Evolutionary conservation across 2,888 invertebrate species (phyloP).

Genomic region (Cyclophora punctaria): DNA sequence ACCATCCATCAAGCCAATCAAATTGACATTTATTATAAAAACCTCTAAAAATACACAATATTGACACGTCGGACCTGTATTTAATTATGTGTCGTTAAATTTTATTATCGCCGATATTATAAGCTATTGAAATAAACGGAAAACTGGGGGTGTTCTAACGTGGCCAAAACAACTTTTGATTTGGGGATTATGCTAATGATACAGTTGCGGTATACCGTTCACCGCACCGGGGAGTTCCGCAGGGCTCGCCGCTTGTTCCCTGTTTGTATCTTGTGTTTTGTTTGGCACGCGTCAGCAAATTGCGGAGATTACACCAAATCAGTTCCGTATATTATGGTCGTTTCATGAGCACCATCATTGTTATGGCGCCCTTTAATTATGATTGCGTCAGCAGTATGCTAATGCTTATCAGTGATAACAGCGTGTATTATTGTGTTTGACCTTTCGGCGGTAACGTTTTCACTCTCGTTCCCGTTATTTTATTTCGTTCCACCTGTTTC

Average conservation of each 20-base stretch:
- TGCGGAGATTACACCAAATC: conserved; percentile 3
- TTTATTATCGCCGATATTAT: conserved; percentile 14
- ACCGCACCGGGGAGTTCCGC: too few relatives aligned
- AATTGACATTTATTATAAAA: too few relatives aligned
- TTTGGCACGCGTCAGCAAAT: conserved; percentile 3
- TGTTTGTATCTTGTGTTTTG: too few relatives aligned
- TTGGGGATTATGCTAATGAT: conserved; percentile 16
- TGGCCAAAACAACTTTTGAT: conserved; percentile 45
- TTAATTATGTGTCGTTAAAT: conserved; percentile 17
- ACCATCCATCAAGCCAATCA: too few relatives aligned
- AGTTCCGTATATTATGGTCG: neutral
- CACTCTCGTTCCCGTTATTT: too few relatives aligned
- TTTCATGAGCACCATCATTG: conserved; percentile 3
- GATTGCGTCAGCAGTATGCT: neutral
- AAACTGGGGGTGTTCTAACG: conserved; percentile 14
- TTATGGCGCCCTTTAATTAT: conserved; percentile 1
- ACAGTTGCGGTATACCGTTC: conserved; percentile 2
- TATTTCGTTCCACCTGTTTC: too few relatives aligned
- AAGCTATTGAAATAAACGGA: neutral
- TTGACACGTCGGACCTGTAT: conserved; percentile 24
- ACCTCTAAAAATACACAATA: conserved; percentile 2
- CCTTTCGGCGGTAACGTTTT: too few relatives aligned
- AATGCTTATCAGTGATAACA: neutral
- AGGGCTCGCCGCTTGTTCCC: too few relatives aligned
- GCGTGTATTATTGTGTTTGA: neutral